Evolutionary conservation across 2,113 vertebrate species (phyloP), one percentile per base, ranked within the genome.

Genomic region (Spermophilus dauricus): DNA sequence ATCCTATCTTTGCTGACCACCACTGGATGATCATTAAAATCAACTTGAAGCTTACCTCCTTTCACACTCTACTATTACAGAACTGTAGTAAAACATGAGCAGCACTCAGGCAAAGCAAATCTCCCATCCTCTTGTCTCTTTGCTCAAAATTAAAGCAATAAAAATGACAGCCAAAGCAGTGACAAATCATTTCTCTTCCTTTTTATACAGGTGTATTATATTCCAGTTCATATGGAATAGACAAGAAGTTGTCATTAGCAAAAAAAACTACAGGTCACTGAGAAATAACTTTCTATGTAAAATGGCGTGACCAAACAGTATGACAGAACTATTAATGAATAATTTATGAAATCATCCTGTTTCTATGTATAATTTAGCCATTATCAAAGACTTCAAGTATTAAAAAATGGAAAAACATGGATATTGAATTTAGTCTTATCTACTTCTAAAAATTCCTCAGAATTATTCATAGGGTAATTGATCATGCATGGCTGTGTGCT

Each of bases 281-380:
- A 95, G 48, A 17, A 91, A 91, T 85, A 80, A 53, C 37, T 81
- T 95, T 82, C 20, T 75, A 4, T 75, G 84, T 51, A 91, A 93
- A 87, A 17, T 10, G 86, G 0, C 58, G 2, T 67, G 9, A 72
- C 69, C 26, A 89, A 53, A 39, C 89, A 78, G 14, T 16, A 28
- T n/a, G 34, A 16, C 17, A 37, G 9, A 93, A 10, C 61, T 81
- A 78, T 45, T 76, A 34, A 63, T 16, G 4, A 86, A 89, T 81
- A 58, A 80, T 34, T 86, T 77, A 76, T 28, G 6, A 91, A 81
- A 80, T 51, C 42, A 67, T 22, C 16, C 16, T 77, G 30, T 34
- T 63, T 91, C 20, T 22, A 39, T 58, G 48, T 30, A 56, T 75
- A 81, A 96, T 80, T 85, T 85, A 76, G 0, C 26, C 58, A 37